Base-by-base conservation (phyloP, 2,888 invertebrate genomes). In the Aphidius colemani region DNA sequence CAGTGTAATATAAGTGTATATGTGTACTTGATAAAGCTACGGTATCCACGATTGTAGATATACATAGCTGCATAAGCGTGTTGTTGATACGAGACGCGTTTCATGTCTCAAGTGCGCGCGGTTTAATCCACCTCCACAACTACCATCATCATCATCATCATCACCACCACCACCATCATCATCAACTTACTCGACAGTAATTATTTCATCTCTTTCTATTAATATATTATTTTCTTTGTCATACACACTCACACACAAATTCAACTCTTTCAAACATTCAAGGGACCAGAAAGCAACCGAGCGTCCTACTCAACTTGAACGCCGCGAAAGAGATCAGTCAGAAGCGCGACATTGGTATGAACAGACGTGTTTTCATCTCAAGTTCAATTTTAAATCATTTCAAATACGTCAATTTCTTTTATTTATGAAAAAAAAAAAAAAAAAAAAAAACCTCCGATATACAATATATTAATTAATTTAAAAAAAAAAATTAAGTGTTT, bases 241-340 rank as follows among this genome's bases (percentile, higher is more conserved):
- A 30, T 30, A 53, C 64, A 60, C 49, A 41, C 51, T 30, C 55
- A 41, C 30, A 30, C 30, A 30, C 30, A 30, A 30, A 30, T 43
- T 43, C 10, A 6, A 55, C 40, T 13, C 61, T 30, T 13, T 49
- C 13, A 18, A 30, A 5, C 30, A 30, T 30, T 30, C 4, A 30
- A 30, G 76, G 74, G 75, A 71, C 74, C 71, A 73, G 72, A 50
- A 13, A 51, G 59, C 74, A 76, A 75, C 75, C 69, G 70, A 75
- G 72, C 30, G 30, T 30, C 30, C 40, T 57, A 55, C 72, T 71
- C 68, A 69, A 73, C 71, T 74, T 71, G 75, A 74, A 71, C 74
- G 74, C 72, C 71, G 72, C 70, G 72, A 55, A 71, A 70, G 70
- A 74, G 68, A 45, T 77, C 78, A 79, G 79, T 79, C 72, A 70